Percentiles rank a stretch among this genome's conserved stretches.
phyloP scores from a whole-genome alignment of 1,140 invertebrate genomes.

The Mylabris phalerata region DNA sequence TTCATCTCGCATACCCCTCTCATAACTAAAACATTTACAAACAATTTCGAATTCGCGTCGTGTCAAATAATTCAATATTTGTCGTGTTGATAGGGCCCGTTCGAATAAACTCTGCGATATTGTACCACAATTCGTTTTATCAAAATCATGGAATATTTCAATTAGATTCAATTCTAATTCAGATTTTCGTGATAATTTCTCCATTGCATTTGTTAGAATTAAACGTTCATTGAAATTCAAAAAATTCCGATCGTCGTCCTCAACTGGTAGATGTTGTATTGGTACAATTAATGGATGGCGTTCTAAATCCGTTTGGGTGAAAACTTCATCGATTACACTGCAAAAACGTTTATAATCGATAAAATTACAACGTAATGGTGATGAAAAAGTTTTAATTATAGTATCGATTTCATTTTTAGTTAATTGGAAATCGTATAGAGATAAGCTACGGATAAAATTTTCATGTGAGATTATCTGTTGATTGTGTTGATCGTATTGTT shows the following conservation, averaged over 20 bases:
- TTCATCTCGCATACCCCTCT: conserved; percentile 50
- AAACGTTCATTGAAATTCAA: conserved; percentile 62
- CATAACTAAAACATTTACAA: conserved; percentile 59
- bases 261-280: conserved; percentile 54
- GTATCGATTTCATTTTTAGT: conserved; percentile 53
- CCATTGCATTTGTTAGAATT: conserved; percentile 50
- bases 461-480: conserved; percentile 51
- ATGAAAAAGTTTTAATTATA: conserved; percentile 50
- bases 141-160: conserved; percentile 50
- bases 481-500: conserved; percentile 54
- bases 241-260: conserved; percentile 52
- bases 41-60: conserved; percentile 54
- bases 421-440: conserved; percentile 53
- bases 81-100: conserved; percentile 52
- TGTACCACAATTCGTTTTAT: conserved; percentile 55
- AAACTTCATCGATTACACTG: conserved; percentile 56
- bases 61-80: conserved; percentile 52
- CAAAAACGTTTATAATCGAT: conserved; percentile 60
- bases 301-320: conserved; percentile 54
- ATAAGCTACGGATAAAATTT: conserved; percentile 58
- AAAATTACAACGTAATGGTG: conserved; percentile 46
- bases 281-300: conserved; percentile 56
- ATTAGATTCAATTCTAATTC: conserved; percentile 53
- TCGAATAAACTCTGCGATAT: conserved; percentile 52
- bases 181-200: conserved; percentile 54